Base-by-base conservation (phyloP, 2,113 vertebrate genomes). In the Salvelinus namaycush region DNA sequence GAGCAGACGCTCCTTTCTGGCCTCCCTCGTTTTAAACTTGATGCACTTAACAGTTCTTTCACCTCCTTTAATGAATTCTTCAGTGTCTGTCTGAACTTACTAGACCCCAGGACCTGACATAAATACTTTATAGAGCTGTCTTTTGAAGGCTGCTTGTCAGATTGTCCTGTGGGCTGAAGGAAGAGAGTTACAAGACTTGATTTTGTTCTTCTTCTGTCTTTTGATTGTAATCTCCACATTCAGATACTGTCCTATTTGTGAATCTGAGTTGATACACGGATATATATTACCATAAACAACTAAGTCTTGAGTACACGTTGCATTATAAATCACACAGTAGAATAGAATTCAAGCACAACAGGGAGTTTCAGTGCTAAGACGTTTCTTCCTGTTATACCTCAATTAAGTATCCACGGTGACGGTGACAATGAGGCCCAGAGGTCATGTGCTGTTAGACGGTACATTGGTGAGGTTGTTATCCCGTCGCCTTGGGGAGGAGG, bases 11-110 rank as follows among this genome's bases (percentile, higher is more conserved):
- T 86, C 86, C 84, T 75, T 29, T 90, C 83, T 86, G 89, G 89
- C 87, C 87, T 54, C 86, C 85, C 85, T 89, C 70, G 75, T 86
- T 87, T 87, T 88, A 85, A 86, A 89, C 89, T 87, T 86, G 82
- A 83, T 89, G 76, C 86, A 87, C 89, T 89, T 92, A 90, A 89
- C 89, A 90, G 87, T 90, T 89, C 88, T 87, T 90, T 93, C 89
- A 90, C 89, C 88, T 88, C 86, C 84, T 90, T 87, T 93, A 92
- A 92, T 91, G 89, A 92, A 91, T 92, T 92, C 89, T 90, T 91
- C 89, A 89, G 91, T 89, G 92, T 85, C 90, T 90, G 87, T 89
- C 89, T 90, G 89, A 90, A 85, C 89, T 87, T 77, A 79, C 84
- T 86, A 88, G 86, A 91, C 89, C 90, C 59, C 88, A 79, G 91